phyloP scores from a whole-genome alignment of 2,888 invertebrate species.

The Brachylomia viminalis region DNA sequence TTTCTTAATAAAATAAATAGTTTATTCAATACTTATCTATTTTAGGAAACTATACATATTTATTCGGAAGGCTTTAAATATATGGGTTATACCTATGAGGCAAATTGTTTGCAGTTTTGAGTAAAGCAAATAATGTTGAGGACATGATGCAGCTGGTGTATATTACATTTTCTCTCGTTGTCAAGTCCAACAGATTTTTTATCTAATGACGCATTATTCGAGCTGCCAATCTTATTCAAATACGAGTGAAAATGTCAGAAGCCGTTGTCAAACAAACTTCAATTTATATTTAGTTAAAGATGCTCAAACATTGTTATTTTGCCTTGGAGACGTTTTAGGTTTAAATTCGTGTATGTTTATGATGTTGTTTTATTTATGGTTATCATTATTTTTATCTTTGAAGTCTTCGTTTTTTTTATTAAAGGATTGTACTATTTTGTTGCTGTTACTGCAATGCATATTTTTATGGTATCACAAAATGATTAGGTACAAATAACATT shows the following conservation, averaged over 20 bases:
- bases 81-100: neutral
- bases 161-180: slow-evolving; percentile 9
- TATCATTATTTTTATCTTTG: slow-evolving; percentile 44
- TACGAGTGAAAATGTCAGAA: slow-evolving; percentile 39
- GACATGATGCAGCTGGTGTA: slow-evolving; percentile 10
- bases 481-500: neutral
- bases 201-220: slow-evolving; percentile 52
- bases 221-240: slow-evolving; percentile 47
- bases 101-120: neutral
- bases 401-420: slow-evolving; percentile 21
- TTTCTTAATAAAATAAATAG: too few species aligned
- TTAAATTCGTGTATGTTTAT: slow-evolving; percentile 14
- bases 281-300: slow-evolving; percentile 25
- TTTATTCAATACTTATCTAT: neutral
- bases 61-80: neutral
- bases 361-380: slow-evolving; percentile 23
- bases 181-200: slow-evolving; percentile 46
- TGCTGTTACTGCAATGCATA: neutral
- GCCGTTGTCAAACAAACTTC: slow-evolving; percentile 46
- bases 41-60: neutral
- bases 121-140: neutral
- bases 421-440: slow-evolving; percentile 10
- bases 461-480: neutral
- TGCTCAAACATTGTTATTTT: neutral
- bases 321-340: neutral